A percentile compares a stretch with the other conserved stretches of the same genome.
Conservation (phyloP, 1,140 invertebrate species). For the Formica exsecta region DNA sequence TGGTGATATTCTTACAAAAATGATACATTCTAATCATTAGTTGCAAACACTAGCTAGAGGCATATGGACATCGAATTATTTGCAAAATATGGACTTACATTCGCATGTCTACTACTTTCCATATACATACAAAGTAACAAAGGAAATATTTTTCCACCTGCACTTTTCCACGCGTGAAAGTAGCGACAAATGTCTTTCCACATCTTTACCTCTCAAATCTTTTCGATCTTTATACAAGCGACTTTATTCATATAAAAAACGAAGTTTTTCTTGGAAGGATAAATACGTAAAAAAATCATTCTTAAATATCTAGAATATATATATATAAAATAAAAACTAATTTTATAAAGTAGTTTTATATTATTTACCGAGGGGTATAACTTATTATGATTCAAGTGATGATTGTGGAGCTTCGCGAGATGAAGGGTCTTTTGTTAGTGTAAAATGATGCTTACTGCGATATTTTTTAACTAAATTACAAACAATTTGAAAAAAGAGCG, state of each 20-base stretch:
- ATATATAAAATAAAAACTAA: neutral
- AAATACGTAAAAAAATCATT: neutral
- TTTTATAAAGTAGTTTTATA: neutral
- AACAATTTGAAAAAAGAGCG: slow-evolving; percentile 22
- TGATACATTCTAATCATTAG: neutral
- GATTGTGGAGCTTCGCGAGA: neutral
- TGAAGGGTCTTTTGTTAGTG: neutral
- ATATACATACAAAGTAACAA: neutral
- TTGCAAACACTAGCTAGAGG: neutral
- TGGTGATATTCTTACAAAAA: neutral
- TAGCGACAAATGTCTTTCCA: slow-evolving; percentile 41
- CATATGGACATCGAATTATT: neutral
- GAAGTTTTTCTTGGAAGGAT: neutral
- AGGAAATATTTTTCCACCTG: slow-evolving; percentile 41
- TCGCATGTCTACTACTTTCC: neutral
- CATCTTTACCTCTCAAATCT: slow-evolving; percentile 23
- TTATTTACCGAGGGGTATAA: neutral
- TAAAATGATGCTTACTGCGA: neutral
- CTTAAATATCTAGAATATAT: neutral
- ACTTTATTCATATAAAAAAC: neutral
- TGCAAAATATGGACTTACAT: neutral
- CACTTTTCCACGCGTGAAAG: slow-evolving; percentile 17
- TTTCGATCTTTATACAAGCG: slow-evolving; percentile 22
- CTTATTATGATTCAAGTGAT: neutral
- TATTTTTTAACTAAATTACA: slow-evolving; percentile 26